These are phyloP conservation scores for Trialeurodes vaporariorum DNA, from an alignment of 1,140 invertebrate species.

Conservation along the genomic window DNA sequence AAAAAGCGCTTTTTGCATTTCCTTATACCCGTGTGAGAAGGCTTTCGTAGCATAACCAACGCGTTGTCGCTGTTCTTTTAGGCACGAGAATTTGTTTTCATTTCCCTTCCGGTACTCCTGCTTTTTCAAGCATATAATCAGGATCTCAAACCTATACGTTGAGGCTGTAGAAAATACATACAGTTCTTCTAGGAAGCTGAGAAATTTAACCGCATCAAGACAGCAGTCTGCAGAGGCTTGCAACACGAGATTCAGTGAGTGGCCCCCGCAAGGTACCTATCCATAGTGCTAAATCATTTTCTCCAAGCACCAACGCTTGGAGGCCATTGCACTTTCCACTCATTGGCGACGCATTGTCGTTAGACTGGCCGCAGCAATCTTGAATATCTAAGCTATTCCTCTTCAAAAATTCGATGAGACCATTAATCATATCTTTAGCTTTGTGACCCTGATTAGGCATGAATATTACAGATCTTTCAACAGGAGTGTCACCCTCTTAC, in stretches of 20 bases:
- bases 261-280: slow-evolving; percentile 7
- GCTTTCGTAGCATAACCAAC: no score
- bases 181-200: not conserved
- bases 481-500: not conserved
- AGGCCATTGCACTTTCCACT: slow-evolving; percentile 4
- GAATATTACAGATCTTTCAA: slow-evolving; percentile 10
- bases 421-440: slow-evolving; percentile 1
- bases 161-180: no score
- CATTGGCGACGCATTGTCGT: slow-evolving; percentile 23
- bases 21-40: no score
- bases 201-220: not conserved
- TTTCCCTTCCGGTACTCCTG: no score
- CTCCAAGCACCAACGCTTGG: not conserved
- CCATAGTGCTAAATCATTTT: slow-evolving; percentile 2
- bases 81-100: no score
- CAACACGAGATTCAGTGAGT: slow-evolving; percentile 8
- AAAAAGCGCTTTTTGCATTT: no score
- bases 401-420: slow-evolving; percentile 5
- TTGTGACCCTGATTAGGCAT: slow-evolving; percentile 2
- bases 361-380: slow-evolving; percentile 24
- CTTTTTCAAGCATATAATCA: no score
- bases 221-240: slow-evolving; percentile 1
- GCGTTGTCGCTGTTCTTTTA: no score
- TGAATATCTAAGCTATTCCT: slow-evolving; percentile 8
- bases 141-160: no score